Evolutionary conservation across 2,113 vertebrate genomes (phyloP).

Genomic region (Pelecanus crispus): DNA sequence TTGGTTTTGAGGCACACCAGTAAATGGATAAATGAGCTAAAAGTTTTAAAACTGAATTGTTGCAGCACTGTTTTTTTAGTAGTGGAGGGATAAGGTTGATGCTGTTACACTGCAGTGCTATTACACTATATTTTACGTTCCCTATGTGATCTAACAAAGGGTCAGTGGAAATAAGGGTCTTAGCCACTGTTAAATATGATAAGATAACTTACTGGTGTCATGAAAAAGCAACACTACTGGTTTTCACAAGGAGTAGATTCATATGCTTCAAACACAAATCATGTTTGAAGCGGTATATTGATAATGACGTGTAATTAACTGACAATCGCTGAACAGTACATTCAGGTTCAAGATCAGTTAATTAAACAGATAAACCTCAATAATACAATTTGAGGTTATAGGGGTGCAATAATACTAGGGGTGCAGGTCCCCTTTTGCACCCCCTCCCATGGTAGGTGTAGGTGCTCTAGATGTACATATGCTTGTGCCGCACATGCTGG

Average conservation of each 20-base stretch:
- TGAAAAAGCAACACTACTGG: not conserved
- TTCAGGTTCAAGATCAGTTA: not conserved
- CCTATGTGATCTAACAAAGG: not conserved
- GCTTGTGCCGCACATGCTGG: not conserved
- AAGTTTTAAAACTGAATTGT: not conserved
- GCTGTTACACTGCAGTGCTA: not conserved
- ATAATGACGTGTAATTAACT: not conserved
- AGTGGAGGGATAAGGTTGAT: not conserved
- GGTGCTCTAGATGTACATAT: not conserved
- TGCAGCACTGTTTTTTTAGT: not conserved
- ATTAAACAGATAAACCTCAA: not conserved
- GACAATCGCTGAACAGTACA: not conserved
- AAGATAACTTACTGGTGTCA: not conserved
- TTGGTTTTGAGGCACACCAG: not conserved
- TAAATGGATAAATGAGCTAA: constrained; percentile 3
- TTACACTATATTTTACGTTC: not conserved
- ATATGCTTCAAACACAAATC: not conserved
- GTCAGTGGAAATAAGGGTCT: not conserved
- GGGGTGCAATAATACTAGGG: too few relatives aligned
- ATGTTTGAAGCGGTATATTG: not conserved
- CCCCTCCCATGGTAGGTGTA: not conserved
- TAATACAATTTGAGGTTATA: not conserved
- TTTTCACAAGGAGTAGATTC: not conserved
- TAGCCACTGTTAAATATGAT: not conserved
- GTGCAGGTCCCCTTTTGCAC: not conserved